Evolutionary conservation across 2,888 invertebrate species (phyloP).

Genomic region (Dorcus hopei): DNA sequence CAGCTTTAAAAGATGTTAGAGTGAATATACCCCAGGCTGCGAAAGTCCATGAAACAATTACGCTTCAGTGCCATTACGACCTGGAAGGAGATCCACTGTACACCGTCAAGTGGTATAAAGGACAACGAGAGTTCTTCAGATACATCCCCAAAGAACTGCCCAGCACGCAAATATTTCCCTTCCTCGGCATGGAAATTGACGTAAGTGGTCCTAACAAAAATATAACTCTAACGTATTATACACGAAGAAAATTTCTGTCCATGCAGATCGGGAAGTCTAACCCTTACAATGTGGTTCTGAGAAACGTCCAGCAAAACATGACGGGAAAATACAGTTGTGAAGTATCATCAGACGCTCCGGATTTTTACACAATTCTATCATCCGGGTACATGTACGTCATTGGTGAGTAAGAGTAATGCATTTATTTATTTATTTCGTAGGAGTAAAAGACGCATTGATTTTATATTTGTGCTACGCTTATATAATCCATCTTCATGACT

Average conservation of each 20-base stretch:
- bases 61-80: slow-evolving; percentile 72
- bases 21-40: slow-evolving; percentile 71
- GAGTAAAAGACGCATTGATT: too few relatives aligned
- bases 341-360: slow-evolving; percentile 71
- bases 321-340: slow-evolving; percentile 73
- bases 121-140: slow-evolving; percentile 73
- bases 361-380: slow-evolving; percentile 66
- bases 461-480: too few relatives aligned
- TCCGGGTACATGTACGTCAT: slow-evolving; percentile 69
- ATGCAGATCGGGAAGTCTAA: slow-evolving; percentile 62
- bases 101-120: slow-evolving; percentile 81
- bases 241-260: slow-evolving; percentile 5
- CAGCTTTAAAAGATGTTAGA: slow-evolving; percentile 65
- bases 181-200: slow-evolving; percentile 67
- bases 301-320: slow-evolving; percentile 66
- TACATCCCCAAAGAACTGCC: slow-evolving; percentile 77
- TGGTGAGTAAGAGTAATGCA: slow-evolving; percentile 57
- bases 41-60: slow-evolving; percentile 68
- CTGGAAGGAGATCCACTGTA: slow-evolving; percentile 71
- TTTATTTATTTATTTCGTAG: too few relatives aligned
- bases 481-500: slow-evolving; percentile 1
- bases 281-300: slow-evolving; percentile 63
- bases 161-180: slow-evolving; percentile 68
- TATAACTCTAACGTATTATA: neutral
- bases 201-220: slow-evolving; percentile 55